These are phyloP conservation scores for Leptinotarsa texana DNA, from an alignment of 1,140 invertebrate species.

Conservation along the genomic window DNA sequence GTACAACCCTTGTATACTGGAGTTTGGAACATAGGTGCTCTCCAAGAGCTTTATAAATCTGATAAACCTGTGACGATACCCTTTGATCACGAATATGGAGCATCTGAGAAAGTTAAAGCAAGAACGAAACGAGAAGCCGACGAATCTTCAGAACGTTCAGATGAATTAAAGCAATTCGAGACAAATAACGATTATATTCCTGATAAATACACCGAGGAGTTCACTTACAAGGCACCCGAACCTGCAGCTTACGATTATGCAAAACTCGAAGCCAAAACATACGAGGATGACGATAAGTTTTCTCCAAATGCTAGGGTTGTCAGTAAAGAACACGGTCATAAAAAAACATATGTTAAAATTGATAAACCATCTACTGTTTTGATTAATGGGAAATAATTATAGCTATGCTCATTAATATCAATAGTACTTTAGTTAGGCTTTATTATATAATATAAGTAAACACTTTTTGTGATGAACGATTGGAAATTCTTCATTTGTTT, in stretches of 20 bases:
- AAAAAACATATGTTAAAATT: constrained; percentile 13
- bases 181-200: constrained; percentile 15
- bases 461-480: constrained; percentile 1
- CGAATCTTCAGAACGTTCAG: not conserved
- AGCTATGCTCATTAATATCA: not conserved
- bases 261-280: constrained; percentile 1
- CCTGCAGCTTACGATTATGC: constrained; percentile 12
- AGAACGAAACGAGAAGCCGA: constrained; percentile 7
- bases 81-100: constrained; percentile 25
- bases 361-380: not conserved
- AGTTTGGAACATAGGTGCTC: not conserved
- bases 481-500: constrained; percentile 17
- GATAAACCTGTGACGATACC: constrained; percentile 22
- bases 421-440: not conserved
- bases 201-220: constrained; percentile 1
- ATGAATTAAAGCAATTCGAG: not conserved
- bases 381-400: not conserved
- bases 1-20: constrained; percentile 21
- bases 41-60: constrained; percentile 19
- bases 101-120: constrained; percentile 10
- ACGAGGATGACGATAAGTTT: constrained; percentile 15
- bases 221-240: constrained; percentile 5
- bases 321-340: constrained; percentile 15
- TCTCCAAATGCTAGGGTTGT: constrained; percentile 19
- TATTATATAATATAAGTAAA: not conserved